Evolutionary conservation across 2,113 vertebrate species (phyloP).

Genomic region (Epinephelus cyanopodus): DNA sequence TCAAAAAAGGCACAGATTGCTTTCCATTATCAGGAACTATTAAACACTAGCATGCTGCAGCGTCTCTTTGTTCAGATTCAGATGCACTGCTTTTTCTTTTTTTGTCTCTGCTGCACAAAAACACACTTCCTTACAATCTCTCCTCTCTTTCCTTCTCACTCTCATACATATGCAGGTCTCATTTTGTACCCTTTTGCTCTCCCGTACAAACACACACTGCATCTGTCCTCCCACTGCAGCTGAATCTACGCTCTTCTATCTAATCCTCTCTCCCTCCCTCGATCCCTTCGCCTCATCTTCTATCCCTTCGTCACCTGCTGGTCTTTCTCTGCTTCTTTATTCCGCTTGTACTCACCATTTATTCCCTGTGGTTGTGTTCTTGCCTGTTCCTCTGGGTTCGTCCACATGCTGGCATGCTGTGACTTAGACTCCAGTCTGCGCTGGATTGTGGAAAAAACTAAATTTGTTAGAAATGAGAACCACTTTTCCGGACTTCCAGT

Average conservation of each 20-base stretch:
- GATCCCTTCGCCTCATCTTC: not conserved
- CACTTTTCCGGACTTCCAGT: not conserved
- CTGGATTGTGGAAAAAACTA: not conserved
- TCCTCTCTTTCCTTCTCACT: not conserved
- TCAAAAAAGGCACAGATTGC: conserved; percentile 8
- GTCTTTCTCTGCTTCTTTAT: conserved; percentile 7
- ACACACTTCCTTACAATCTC: not conserved
- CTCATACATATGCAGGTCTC: conserved; percentile 32
- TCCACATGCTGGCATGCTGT: not conserved
- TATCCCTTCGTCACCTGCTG: conserved; percentile 4
- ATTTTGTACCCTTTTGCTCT: not conserved
- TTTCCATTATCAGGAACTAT: conserved; percentile 4
- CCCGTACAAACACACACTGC: conserved; percentile 4
- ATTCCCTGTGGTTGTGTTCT: conserved; percentile 28
- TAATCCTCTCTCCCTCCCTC: conserved; percentile 1
- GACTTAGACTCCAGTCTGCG: not conserved
- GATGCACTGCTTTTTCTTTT: not conserved
- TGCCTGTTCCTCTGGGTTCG: conserved; percentile 8
- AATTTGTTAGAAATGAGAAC: conserved; percentile 22
- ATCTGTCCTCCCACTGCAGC: conserved; percentile 11
- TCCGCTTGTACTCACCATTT: not conserved
- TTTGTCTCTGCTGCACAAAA: not conserved
- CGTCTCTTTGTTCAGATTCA: not conserved
- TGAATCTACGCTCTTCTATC: conserved; percentile 6
- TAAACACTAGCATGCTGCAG: not conserved